Evolutionary conservation across 2,797 vertebrate species (phyloP), one percentile per base, ranked within the genome.

Genomic region (Macropodus opercularis): DNA sequence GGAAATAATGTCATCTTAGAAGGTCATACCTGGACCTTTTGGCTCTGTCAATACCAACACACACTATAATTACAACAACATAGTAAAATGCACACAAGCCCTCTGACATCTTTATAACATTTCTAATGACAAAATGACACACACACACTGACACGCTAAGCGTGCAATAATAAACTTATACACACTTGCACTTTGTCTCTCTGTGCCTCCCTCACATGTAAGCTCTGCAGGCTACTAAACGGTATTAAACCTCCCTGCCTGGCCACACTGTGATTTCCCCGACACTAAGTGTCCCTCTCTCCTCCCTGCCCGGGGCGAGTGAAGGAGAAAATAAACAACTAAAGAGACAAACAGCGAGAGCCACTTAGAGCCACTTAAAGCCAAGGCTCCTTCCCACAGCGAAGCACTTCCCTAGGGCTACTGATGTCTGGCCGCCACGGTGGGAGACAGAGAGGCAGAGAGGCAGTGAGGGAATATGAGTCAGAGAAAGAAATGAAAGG

Each of bases 281-380:
- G 14, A 75, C 46, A 63, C 81, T 84, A 78, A 85, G 80, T 85
- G 85, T 88, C 85, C 79, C 80, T 86, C 81, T 85, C 70, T 76
- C 75, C 79, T 85, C 80, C 77, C 81, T 77, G 83, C 86, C 84
- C 59, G 63, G 56, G 72, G 81, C 54, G 80, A 86, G 83, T 32
- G 63, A 83, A 85, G 87, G 80, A 85, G 87, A 87, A 86, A 89
- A 89, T 84, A 90, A 90, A 90, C 88, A 90, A 85, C 78, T 65
- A 72, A 86, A 87, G 85, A 86, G 88, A 85, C 87, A 83, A 90
- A 90, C 89, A 90, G 89, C 89, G 57, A 87, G 89, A 88, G 84
- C 88, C 89, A 90, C 89, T 90, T 90, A 90, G 84, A 86, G 84
- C 81, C 89, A 87, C 87, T 90, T 90, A 89, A 84, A 90, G 88